phyloP scores from a whole-genome alignment of 2,113 vertebrate genomes.

The Pseudorhombus dupliciocellatus region DNA sequence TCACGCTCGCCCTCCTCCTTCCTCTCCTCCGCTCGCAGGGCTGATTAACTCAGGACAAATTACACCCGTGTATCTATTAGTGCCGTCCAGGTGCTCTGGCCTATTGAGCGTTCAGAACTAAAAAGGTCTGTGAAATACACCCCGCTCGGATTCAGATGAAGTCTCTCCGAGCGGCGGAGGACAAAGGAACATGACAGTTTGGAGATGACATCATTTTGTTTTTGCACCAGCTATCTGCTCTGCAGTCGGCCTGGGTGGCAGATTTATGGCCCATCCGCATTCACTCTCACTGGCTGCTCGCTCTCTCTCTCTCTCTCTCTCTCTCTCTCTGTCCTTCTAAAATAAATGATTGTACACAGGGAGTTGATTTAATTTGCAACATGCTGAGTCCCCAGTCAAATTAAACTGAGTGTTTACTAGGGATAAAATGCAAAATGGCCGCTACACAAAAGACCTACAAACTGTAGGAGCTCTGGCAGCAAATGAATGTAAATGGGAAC shows the following conservation, averaged over 20 bases:
- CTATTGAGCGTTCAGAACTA: conserved; percentile 62
- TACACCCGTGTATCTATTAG: conserved; percentile 69
- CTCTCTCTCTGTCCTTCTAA: conserved; percentile 52
- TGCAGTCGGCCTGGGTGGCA: conserved; percentile 29
- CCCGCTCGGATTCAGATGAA: conserved; percentile 41
- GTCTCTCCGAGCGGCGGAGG: conserved; percentile 40
- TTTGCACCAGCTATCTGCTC: conserved; percentile 50
- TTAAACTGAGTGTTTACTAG: conserved; percentile 70
- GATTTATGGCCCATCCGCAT: conserved; percentile 53
- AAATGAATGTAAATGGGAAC: conserved; percentile 35
- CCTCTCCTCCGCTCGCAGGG: conserved; percentile 30
- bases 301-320: conserved; percentile 10
- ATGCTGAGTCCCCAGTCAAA: conserved; percentile 65
- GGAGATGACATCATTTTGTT: conserved; percentile 55
- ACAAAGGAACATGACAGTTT: conserved; percentile 50
- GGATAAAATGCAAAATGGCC: conserved; percentile 53
- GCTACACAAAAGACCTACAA: conserved; percentile 40
- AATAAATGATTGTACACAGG: conserved; percentile 61
- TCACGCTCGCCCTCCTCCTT: neutral
- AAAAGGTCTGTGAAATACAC: conserved; percentile 46
- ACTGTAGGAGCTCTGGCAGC: conserved; percentile 43
- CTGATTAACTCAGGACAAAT: conserved; percentile 73
- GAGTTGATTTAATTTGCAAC: conserved; percentile 68
- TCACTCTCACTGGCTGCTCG: conserved; percentile 48
- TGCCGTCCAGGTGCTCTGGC: conserved; percentile 59